These are phyloP conservation scores for Ascaphus truei DNA, from an alignment of 2,113 vertebrate genomes.

Conservation along the genomic window DNA sequence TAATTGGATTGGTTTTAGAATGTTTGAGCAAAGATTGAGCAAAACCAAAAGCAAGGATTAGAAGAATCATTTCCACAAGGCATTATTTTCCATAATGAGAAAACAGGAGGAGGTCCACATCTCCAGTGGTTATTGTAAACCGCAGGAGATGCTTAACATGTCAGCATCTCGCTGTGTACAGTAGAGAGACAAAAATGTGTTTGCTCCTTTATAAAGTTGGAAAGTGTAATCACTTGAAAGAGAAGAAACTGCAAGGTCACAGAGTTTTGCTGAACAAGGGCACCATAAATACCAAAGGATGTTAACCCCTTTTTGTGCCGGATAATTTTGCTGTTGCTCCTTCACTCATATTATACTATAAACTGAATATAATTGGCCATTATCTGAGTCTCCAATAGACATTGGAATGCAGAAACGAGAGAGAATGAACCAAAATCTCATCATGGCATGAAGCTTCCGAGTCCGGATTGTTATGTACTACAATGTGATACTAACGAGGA, in stretches of 20 bases:
- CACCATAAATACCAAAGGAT: constrained; percentile 39
- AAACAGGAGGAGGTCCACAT: constrained; percentile 74
- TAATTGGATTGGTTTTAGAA: constrained; percentile 81
- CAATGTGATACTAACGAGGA: no score
- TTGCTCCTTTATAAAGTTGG: constrained; percentile 51
- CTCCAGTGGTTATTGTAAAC: constrained; percentile 60
- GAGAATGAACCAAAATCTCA: no score
- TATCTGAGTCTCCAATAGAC: not conserved
- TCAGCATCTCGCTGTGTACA: constrained; percentile 58
- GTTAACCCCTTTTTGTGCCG: constrained; percentile 55
- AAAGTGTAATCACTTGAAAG: constrained; percentile 57
- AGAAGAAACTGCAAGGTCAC: constrained; percentile 50
- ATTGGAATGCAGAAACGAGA: not conserved
- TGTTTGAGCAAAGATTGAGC: constrained; percentile 67
- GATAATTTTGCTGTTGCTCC: no score
- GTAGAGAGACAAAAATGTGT: constrained; percentile 57
- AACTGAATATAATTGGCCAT: no score
- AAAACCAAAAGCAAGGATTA: constrained; percentile 74
- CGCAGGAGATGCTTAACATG: constrained; percentile 65
- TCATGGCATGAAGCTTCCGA: no score
- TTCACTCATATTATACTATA: no score
- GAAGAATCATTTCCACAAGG: constrained; percentile 72
- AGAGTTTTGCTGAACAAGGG: constrained; percentile 55
- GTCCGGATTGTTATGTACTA: no score
- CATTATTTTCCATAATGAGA: constrained; percentile 78